phyloP scores from a whole-genome alignment of 2,888 invertebrate genomes.

The Syrphus vitripennis region DNA sequence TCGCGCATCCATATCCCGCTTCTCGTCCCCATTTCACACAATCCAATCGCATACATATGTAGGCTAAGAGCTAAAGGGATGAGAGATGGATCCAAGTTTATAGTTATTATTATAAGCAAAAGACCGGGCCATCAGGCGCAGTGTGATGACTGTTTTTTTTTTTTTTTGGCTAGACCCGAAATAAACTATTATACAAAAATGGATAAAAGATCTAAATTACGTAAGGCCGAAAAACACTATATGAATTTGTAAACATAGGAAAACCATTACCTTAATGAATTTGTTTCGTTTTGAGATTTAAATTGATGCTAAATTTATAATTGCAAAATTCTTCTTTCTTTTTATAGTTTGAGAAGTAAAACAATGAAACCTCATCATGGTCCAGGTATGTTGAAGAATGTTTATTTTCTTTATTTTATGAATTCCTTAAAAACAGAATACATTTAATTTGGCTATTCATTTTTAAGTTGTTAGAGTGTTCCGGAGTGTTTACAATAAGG shows the following conservation, averaged over 20 bases:
- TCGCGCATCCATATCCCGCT: background rate
- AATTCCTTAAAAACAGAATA: too few relatives aligned
- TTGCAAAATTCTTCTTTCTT: constrained; percentile 14
- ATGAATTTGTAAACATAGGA: background rate
- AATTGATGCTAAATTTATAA: constrained; percentile 49
- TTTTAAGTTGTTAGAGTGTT: too few relatives aligned
- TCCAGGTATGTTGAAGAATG: background rate
- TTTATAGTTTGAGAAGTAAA: constrained; percentile 34
- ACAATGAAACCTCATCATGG: constrained; percentile 29
- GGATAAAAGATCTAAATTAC: constrained; percentile 45
- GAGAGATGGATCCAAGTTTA: constrained; percentile 25
- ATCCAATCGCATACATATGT: background rate
- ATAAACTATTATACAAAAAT: constrained; percentile 42
- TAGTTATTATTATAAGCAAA: constrained; percentile 50
- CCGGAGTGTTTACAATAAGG: too few relatives aligned
- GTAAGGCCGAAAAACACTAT: constrained; percentile 27
- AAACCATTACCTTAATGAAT: background rate
- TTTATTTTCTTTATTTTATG: background rate
- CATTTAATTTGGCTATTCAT: too few relatives aligned
- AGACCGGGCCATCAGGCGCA: constrained; percentile 42
- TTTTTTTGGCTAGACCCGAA: constrained; percentile 38
- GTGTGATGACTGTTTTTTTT: constrained; percentile 8
- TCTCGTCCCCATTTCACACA: background rate
- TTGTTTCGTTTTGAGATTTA: constrained; percentile 16
- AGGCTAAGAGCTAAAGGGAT: constrained; percentile 41